phyloP scores from a whole-genome alignment of 1,140 invertebrate genomes.

The Hylaeus anthracinus region DNA sequence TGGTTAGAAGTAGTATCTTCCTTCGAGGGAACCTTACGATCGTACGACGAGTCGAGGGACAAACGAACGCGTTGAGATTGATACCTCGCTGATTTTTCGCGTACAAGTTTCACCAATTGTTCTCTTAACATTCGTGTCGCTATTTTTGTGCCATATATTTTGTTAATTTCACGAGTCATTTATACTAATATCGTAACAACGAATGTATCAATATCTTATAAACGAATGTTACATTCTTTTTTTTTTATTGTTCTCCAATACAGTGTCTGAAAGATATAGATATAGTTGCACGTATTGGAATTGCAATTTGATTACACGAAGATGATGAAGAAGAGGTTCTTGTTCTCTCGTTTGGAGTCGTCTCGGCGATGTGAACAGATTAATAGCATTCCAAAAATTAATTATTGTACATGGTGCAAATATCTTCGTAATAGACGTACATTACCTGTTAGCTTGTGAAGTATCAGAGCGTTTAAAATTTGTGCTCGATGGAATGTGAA shows the following conservation, averaged over 20 bases:
- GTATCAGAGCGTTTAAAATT: not conserved
- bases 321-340: not conserved
- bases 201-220: not conserved
- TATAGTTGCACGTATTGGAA: not conserved
- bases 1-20: not conserved
- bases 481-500: not conserved
- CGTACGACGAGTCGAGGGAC: not conserved
- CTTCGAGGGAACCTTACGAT: not conserved
- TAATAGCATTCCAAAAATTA: slow-evolving; percentile 19
- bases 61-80: slow-evolving; percentile 9
- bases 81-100: slow-evolving; percentile 31
- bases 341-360: not conserved
- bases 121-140: not conserved
- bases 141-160: not conserved
- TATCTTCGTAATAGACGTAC: not conserved
- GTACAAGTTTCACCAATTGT: slow-evolving; percentile 12
- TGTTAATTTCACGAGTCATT: not conserved
- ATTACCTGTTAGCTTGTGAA: not conserved
- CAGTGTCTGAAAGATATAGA: not conserved
- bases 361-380: not conserved
- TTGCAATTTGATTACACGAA: not conserved
- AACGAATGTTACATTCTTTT: not conserved
- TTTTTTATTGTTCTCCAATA: not conserved
- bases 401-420: not conserved
- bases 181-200: not conserved